Conservation (phyloP, 2,797 vertebrate species). For the Crax fasciolata region DNA sequence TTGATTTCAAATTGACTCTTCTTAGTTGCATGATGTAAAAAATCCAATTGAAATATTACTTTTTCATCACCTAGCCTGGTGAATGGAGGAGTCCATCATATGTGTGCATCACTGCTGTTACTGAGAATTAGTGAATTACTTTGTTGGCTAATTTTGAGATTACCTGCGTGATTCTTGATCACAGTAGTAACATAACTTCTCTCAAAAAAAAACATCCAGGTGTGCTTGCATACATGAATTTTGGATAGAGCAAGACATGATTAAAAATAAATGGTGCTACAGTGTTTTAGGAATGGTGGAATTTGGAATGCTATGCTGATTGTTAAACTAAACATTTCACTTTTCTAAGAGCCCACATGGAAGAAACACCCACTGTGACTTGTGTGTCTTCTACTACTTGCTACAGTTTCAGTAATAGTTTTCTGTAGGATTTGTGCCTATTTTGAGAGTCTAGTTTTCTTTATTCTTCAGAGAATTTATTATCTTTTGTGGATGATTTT, state of each 20-base stretch:
- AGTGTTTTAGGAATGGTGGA: neutral
- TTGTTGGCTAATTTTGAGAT: neutral
- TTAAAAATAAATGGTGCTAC: neutral
- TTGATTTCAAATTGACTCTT: neutral
- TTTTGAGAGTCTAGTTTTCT: neutral
- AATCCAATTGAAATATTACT: neutral
- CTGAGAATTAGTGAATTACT: neutral
- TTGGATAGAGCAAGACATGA: neutral
- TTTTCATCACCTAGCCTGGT: neutral
- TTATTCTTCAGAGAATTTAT: neutral
- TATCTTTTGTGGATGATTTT: neutral
- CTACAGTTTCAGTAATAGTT: neutral
- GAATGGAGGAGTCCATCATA: neutral
- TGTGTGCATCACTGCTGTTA: neutral
- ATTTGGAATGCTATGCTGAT: neutral
- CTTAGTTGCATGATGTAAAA: neutral
- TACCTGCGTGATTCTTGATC: neutral
- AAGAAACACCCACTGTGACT: neutral
- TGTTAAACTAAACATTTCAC: neutral
- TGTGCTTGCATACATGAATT: neutral
- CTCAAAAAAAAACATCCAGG: neutral
- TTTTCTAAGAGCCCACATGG: neutral
- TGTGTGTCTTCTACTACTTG: neutral
- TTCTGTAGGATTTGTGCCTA: neutral
- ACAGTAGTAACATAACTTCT: neutral